Evolutionary conservation across 2,888 invertebrate genomes (phyloP).

Genomic region (Furcula furcula): DNA sequence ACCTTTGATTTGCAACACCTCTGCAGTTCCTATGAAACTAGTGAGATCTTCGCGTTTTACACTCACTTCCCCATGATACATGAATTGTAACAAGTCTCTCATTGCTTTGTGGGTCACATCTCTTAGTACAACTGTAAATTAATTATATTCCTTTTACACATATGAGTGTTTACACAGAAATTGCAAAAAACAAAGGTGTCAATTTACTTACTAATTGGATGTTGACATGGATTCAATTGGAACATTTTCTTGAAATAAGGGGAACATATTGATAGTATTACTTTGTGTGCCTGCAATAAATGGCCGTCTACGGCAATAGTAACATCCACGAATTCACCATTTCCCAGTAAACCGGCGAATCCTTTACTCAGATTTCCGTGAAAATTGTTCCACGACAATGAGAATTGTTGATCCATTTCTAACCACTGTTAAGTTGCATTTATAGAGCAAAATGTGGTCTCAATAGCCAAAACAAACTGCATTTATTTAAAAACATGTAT

Average conservation of each 20-base stretch:
- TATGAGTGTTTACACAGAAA: background rate
- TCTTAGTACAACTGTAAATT: slow-evolving; percentile 84
- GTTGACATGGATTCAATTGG: slow-evolving; percentile 84
- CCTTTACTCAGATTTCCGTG: slow-evolving; percentile 86
- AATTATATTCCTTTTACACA: slow-evolving; percentile 2
- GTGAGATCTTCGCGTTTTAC: slow-evolving; percentile 87
- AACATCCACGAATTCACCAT: slow-evolving; percentile 83
- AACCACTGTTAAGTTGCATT: slow-evolving; percentile 57
- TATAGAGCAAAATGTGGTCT: slow-evolving; percentile 26
- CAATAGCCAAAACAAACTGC: background rate
- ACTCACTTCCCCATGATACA: slow-evolving; percentile 90
- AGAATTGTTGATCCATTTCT: slow-evolving; percentile 85
- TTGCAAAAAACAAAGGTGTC: slow-evolving; percentile 1
- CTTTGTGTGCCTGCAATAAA: slow-evolving; percentile 86
- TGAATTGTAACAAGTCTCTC: slow-evolving; percentile 87
- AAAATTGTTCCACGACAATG: slow-evolving; percentile 88
- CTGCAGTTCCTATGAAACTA: slow-evolving; percentile 87
- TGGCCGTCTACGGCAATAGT: slow-evolving; percentile 84
- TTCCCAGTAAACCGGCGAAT: slow-evolving; percentile 82
- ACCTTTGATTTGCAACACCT: slow-evolving; percentile 88
- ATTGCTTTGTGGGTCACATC: slow-evolving; percentile 87
- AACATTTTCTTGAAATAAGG: slow-evolving; percentile 87
- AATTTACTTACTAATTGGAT: slow-evolving; percentile 80
- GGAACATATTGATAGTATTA: slow-evolving; percentile 86
- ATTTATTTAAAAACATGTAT: no score